Evolutionary conservation across 2,797 vertebrate genomes (phyloP).

Genomic region (Spinus olivaceus): DNA sequence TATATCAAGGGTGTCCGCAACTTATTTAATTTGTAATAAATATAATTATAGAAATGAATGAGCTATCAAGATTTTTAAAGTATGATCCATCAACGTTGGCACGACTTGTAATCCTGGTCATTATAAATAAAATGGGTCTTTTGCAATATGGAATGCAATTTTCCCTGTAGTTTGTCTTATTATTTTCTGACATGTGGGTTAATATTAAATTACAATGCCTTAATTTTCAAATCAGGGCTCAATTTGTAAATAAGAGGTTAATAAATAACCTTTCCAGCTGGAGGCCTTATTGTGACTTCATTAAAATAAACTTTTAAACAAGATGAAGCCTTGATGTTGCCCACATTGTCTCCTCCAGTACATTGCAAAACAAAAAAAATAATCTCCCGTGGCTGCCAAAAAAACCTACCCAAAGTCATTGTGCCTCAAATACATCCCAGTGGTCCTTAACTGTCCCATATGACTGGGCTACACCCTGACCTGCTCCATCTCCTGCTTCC

Average conservation of each 20-base stretch:
- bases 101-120: conserved; percentile 79
- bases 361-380: neutral
- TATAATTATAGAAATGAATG: conserved; percentile 91
- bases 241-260: conserved; percentile 80
- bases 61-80: conserved; percentile 85
- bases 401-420: neutral
- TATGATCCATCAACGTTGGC: conserved; percentile 87
- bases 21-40: conserved; percentile 87
- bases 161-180: conserved; percentile 78
- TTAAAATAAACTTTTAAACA: conserved; percentile 57
- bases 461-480: neutral
- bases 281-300: conserved; percentile 46
- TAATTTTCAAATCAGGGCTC: conserved; percentile 79
- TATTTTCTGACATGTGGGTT: conserved; percentile 83
- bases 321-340: neutral
- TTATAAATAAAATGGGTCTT: conserved; percentile 80
- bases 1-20: conserved; percentile 77
- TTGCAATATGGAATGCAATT: conserved; percentile 79
- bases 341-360: neutral
- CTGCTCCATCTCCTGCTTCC: neutral
- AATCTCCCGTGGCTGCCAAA: neutral
- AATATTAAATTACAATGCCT: conserved; percentile 81
- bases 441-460: neutral
- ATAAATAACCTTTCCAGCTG: conserved; percentile 76
- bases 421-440: neutral